Evolutionary conservation across 2,797 vertebrate genomes (phyloP).

Genomic region (Anabacerthia variegaticeps): DNA sequence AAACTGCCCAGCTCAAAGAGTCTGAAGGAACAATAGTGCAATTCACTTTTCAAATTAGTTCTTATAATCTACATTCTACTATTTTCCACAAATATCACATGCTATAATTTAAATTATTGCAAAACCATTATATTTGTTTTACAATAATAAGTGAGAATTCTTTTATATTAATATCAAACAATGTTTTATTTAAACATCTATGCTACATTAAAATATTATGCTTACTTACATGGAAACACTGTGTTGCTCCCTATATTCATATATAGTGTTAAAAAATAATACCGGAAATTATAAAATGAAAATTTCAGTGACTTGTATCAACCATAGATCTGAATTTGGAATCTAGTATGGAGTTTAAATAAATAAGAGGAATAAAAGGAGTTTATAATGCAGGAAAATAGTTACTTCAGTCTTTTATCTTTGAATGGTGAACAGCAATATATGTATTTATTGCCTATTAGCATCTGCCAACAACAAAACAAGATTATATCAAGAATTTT

Average conservation of each 20-base stretch:
- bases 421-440: slow-evolving; percentile 9
- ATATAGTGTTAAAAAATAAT: not conserved
- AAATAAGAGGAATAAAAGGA: slow-evolving; percentile 11
- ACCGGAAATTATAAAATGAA: not conserved
- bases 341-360: not conserved
- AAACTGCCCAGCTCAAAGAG: not conserved
- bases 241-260: not conserved
- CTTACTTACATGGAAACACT: not conserved
- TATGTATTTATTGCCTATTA: slow-evolving; percentile 22
- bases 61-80: not conserved
- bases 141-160: not conserved
- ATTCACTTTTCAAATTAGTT: not conserved
- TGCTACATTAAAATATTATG: not conserved
- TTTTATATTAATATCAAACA: not conserved
- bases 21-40: not conserved
- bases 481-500: not conserved
- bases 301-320: not conserved
- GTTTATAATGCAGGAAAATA: slow-evolving; percentile 41
- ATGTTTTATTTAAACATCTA: not conserved
- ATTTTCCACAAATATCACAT: not conserved
- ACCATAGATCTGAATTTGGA: not conserved
- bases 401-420: slow-evolving; percentile 36
- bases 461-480: slow-evolving; percentile 23
- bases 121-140: not conserved
- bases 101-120: not conserved